Conservation (phyloP, 23 tunicate species). For the Clavelina lepadiformis region DNA sequence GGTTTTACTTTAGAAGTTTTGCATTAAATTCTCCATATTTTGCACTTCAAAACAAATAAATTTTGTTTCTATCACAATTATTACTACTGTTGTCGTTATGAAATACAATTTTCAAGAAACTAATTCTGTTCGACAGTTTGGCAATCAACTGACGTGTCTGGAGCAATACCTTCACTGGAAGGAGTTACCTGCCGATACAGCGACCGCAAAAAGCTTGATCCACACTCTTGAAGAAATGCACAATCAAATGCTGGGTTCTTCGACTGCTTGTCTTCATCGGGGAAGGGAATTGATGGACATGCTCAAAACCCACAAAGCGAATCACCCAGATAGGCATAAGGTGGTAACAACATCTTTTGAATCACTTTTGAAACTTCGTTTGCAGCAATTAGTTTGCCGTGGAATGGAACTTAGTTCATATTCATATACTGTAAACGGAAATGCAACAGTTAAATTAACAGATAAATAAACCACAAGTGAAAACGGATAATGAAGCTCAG, state of each 20-base stretch:
- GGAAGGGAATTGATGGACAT: conserved; percentile 49
- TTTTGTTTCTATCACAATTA: neutral
- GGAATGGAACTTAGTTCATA: too few species aligned
- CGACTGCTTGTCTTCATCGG: conserved; percentile 20
- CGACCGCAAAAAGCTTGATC: conserved; percentile 68
- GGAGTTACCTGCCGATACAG: conserved; percentile 61
- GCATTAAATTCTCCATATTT: neutral
- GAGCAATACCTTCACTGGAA: conserved; percentile 86
- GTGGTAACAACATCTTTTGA: too few species aligned
- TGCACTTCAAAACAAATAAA: too few species aligned
- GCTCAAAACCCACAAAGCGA: conserved; percentile 34
- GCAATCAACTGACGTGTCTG: conserved; percentile 72
- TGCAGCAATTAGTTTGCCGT: too few species aligned
- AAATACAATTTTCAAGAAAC: too few species aligned
- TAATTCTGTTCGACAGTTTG: conserved; percentile 59
- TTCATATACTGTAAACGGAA: too few species aligned
- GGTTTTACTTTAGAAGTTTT: too few species aligned
- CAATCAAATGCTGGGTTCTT: conserved; percentile 53
- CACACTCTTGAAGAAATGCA: conserved; percentile 66
- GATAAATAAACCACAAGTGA: too few species aligned
- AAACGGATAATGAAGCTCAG: too few species aligned
- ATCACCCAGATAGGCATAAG: conserved; percentile 63
- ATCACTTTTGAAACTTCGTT: too few species aligned
- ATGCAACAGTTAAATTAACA: too few species aligned
- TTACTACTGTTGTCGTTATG: neutral